phyloP scores from a whole-genome alignment of 2,113 vertebrate genomes.

The Chionis minor region DNA sequence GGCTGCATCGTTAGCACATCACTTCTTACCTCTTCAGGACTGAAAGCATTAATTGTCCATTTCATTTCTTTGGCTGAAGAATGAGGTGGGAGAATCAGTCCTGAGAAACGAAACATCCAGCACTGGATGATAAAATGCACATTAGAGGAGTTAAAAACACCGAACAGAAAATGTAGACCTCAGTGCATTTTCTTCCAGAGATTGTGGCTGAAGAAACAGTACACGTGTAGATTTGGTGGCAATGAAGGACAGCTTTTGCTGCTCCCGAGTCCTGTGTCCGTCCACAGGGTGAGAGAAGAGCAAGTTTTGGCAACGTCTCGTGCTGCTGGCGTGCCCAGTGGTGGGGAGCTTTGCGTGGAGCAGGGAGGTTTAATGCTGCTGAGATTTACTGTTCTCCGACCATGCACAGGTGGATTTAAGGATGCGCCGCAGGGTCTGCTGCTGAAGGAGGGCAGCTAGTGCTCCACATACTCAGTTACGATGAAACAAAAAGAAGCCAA shows the following conservation, averaged over 20 bases:
- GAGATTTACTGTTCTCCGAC: neutral
- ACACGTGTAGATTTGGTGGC: neutral
- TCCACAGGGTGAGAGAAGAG: neutral
- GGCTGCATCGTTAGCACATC: neutral
- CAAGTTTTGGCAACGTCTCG: neutral
- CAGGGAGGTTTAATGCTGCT: neutral
- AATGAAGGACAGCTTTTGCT: accelerated
- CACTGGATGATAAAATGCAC: neutral
- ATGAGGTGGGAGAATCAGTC: neutral
- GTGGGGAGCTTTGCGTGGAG: neutral
- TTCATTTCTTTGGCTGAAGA: neutral
- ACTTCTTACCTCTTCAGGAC: neutral
- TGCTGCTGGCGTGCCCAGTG: neutral
- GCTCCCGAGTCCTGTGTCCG: accelerated
- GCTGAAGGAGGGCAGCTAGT: neutral
- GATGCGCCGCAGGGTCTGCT: neutral
- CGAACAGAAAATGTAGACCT: neutral
- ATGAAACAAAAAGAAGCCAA: neutral
- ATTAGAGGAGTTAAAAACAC: neutral
- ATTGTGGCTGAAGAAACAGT: neutral
- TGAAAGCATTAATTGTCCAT: neutral
- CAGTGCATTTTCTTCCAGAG: neutral
- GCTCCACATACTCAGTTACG: neutral
- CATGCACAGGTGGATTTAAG: accelerated
- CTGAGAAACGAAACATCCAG: neutral